Percentiles rank a stretch among this genome's conserved stretches.
phyloP scores from a whole-genome alignment of 2,113 vertebrate species.

The Lycaon pictus region DNA sequence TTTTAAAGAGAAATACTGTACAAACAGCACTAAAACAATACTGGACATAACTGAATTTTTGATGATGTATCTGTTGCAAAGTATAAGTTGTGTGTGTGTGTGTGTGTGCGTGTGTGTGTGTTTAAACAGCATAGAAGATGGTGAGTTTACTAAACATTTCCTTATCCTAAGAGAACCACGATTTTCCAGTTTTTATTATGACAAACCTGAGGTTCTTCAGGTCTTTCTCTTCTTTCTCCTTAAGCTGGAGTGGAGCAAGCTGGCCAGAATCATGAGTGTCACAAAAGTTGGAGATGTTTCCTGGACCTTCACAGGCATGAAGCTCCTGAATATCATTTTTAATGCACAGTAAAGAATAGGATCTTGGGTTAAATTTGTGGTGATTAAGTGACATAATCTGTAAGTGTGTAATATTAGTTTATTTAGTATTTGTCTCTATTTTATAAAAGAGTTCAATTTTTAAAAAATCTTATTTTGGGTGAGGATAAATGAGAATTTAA shows the following conservation, averaged over 20 bases:
- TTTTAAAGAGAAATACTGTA: slow-evolving; percentile 2
- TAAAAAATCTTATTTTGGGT: not conserved
- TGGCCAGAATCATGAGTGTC: not conserved
- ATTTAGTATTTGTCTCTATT: not conserved
- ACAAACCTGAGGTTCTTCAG: not conserved
- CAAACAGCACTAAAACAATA: not conserved
- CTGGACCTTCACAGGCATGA: not conserved
- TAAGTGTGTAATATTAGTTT: not conserved
- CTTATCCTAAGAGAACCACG: not conserved
- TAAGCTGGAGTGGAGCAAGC: not conserved
- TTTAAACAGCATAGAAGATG: not conserved
- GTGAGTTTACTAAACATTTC: not conserved
- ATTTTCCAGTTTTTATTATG: not conserved
- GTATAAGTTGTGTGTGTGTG: not conserved
- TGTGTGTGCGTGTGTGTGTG: no score
- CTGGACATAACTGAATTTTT: not conserved
- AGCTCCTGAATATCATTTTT: not conserved
- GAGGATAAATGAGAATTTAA: not conserved
- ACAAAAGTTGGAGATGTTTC: not conserved
- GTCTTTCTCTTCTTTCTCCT: not conserved
- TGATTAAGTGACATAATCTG: not conserved
- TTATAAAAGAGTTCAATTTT: slow-evolving; percentile 1
- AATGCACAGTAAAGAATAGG: not conserved
- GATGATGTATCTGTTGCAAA: not conserved
- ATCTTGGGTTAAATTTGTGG: not conserved